Conservation (phyloP, 2,113 vertebrate genomes). For the Halichoeres trimaculatus region DNA sequence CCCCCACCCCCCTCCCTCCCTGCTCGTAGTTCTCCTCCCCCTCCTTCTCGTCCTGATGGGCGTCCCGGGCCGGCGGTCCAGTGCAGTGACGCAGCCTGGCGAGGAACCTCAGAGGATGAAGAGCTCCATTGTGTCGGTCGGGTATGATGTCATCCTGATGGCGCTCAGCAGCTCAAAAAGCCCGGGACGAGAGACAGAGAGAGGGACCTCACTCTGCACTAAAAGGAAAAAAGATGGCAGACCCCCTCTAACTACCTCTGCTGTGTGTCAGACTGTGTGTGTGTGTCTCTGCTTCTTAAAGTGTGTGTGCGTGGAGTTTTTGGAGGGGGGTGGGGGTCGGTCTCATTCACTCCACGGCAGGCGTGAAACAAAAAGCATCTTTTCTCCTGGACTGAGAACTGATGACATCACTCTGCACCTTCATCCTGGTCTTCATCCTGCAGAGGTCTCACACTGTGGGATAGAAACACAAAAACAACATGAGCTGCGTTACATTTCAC, state of each 20-base stretch:
- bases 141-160: slow-evolving; percentile 88
- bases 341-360: slow-evolving; percentile 76
- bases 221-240: slow-evolving; percentile 3
- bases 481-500: too few relatives aligned
- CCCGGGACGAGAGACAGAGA: slow-evolving; percentile 68
- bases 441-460: slow-evolving; percentile 57
- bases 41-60: slow-evolving; percentile 6
- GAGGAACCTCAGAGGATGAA: slow-evolving; percentile 87
- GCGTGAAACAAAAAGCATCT: slow-evolving; percentile 81
- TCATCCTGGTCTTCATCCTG: slow-evolving; percentile 71
- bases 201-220: background rate
- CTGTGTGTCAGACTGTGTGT: background rate
- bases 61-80: slow-evolving; percentile 63
- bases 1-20: slow-evolving; percentile 72
- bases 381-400: slow-evolving; percentile 70
- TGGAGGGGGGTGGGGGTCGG: slow-evolving; percentile 44
- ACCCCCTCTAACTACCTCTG: slow-evolving; percentile 13
- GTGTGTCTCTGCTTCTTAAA: background rate
- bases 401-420: slow-evolving; percentile 87
- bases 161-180: slow-evolving; percentile 83
- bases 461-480: background rate
- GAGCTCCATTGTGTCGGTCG: slow-evolving; percentile 84
- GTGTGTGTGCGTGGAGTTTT: slow-evolving; percentile 17
- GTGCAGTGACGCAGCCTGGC: slow-evolving; percentile 82
- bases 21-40: slow-evolving; percentile 12